A percentile compares a stretch with the other conserved stretches of the same genome.
phyloP scores from a whole-genome alignment of 1,140 invertebrate species.

The Nasonia longicornis region DNA sequence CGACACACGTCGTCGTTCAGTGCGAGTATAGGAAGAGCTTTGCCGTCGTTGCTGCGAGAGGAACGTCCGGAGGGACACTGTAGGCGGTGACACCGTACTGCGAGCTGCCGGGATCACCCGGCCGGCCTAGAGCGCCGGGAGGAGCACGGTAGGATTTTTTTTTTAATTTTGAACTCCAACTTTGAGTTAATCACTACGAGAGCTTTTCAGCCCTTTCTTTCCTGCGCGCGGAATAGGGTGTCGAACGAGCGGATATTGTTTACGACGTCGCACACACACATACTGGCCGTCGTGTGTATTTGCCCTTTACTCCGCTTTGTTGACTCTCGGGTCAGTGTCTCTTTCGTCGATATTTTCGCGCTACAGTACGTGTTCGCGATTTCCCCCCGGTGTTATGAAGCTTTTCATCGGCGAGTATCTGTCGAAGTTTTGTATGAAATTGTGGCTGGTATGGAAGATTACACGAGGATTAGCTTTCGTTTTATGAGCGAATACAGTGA shows the following conservation, averaged over 20 bases:
- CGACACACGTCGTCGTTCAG: no score
- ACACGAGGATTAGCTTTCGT: no score
- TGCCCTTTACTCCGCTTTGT: neutral
- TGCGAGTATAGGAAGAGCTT: no score
- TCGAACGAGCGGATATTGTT: neutral
- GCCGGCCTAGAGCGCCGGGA: conserved; percentile 33
- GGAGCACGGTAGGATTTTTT: conserved; percentile 9
- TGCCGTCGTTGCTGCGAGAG: no score
- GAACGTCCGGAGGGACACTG: neutral
- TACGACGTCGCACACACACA: neutral
- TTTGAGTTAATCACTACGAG: neutral
- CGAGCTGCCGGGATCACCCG: conserved; percentile 32
- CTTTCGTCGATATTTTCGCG: neutral
- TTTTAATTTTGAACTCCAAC: neutral
- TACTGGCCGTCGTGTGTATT: neutral
- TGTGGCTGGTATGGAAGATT: no score
- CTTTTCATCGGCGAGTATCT: no score
- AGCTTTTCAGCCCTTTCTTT: neutral
- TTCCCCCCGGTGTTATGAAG: neutral
- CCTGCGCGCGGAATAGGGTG: no score
- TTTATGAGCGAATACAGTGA: no score
- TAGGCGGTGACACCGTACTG: neutral
- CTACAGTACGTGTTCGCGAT: neutral
- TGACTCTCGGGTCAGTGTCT: neutral
- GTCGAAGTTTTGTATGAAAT: no score